Conservation (phyloP, 2,797 vertebrate genomes). For the Trematomus bernacchii region DNA sequence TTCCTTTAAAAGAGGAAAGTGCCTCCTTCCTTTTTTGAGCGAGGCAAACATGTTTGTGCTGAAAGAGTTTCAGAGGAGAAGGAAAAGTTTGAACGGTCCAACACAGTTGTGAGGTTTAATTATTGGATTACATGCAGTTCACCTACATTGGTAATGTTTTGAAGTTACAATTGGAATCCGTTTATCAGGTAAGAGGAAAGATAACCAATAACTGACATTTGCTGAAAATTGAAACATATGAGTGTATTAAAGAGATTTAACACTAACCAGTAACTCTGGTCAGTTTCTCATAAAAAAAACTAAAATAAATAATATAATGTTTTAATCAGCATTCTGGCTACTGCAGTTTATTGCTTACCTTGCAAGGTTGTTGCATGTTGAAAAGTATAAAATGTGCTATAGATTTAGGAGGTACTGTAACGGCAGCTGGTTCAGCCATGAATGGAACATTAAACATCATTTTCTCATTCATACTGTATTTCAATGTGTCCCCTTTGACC, state of each 20-base stretch:
- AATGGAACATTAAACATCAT: conserved; percentile 34
- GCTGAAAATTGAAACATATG: not conserved
- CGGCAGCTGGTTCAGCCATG: conserved; percentile 19
- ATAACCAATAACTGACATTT: not conserved
- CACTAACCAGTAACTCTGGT: not conserved
- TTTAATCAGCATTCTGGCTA: not conserved
- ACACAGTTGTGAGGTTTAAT: conserved; percentile 24
- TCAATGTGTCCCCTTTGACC: conserved; percentile 15
- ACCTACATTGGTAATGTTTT: conserved; percentile 4
- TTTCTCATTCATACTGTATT: conserved; percentile 38
- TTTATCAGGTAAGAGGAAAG: conserved; percentile 63
- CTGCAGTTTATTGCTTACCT: not conserved
- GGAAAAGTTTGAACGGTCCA: conserved; percentile 50
- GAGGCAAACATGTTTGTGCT: conserved; percentile 84
- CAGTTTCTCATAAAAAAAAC: not conserved
- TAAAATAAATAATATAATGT: not conserved
- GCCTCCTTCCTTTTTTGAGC: conserved; percentile 80
- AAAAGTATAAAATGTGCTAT: conserved; percentile 6
- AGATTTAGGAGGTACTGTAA: conserved; percentile 37
- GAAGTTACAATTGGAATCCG: conserved; percentile 11
- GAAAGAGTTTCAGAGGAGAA: conserved; percentile 64
- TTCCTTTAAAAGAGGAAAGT: conserved; percentile 87
- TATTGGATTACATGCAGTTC: conserved; percentile 29
- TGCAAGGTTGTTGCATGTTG: not conserved
- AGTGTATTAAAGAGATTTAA: not conserved